Base-by-base conservation (phyloP, 1,140 invertebrate genomes). In the Ladona fulva region DNA sequence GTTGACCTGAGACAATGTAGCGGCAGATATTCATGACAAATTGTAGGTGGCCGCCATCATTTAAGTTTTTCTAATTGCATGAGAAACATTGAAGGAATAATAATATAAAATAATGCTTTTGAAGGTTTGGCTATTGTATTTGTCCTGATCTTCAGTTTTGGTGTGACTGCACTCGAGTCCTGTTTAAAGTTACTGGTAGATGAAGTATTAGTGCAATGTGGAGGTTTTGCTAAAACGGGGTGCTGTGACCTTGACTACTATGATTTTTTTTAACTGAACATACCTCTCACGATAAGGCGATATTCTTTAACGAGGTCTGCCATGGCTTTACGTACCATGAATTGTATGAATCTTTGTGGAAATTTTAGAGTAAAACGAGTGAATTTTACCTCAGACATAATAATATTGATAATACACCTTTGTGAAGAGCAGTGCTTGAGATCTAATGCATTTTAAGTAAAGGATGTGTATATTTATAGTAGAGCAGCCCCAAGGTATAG, bases 381-480 rank as follows among this genome's bases (percentile, higher is more conserved):
- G 52, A 66, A 66, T 66, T 66, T 66, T 66, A 66, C 52, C 52
- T 66, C 52, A 66, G 52, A 66, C 52, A 66, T 66, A 66, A 66
- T 66, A 66, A 66, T 66, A 66, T 19, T 66, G 52, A 66, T 66
- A 19, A 66, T 66, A 66, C 52, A 66, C 52, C 52, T 66, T 66
- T 66, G 52, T 66, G 52, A 66, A 12, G 52, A 66, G 52, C 52
- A 66, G 52, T 66, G 52, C 52, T 66, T 66, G 52, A 66, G 52
- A 66, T 66, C 52, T 66, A 66, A 66, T 66, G 52, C 52, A 66
- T 66, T 66, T 66, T 66, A 66, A 66, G 52, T 66, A 66, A 66
- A 66, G 52, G 52, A 66, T 66, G 52, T 66, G 52, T 66, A 66
- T 66, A 66, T 66, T 66, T 66, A 66, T 66, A 6, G 52, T 66